Evolutionary conservation across 2,113 vertebrate species (phyloP).

Genomic region (Apteryx owenii): DNA sequence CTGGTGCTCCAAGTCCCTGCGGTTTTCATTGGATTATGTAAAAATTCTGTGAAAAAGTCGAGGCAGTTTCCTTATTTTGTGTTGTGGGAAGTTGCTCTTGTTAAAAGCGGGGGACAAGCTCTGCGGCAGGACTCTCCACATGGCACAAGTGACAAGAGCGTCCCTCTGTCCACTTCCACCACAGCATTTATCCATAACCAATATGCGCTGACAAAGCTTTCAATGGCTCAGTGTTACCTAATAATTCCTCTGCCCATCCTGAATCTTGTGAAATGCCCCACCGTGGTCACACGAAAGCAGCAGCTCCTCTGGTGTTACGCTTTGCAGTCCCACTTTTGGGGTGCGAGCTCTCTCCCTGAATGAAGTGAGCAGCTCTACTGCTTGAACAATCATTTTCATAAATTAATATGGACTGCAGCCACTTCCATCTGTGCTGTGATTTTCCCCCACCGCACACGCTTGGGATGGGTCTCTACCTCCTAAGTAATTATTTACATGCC

Average conservation of each 20-base stretch:
- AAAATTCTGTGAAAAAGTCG: not conserved
- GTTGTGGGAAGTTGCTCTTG: not conserved
- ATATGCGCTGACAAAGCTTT: not conserved
- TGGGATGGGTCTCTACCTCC: constrained; percentile 25
- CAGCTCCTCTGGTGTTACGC: not conserved
- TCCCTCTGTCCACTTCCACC: not conserved
- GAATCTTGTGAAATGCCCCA: not conserved
- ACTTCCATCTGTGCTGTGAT: constrained; percentile 56
- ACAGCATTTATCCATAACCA: not conserved
- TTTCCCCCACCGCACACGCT: not conserved
- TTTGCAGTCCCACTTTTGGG: constrained; percentile 1
- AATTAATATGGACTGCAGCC: constrained; percentile 50
- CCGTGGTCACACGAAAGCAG: not conserved
- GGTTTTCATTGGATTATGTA: not conserved
- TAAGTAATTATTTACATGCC: constrained; percentile 63
- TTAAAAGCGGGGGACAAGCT: not conserved
- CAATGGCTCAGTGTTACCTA: not conserved
- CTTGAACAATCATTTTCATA: constrained; percentile 42
- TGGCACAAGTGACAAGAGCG: not conserved
- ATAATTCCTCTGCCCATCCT: not conserved
- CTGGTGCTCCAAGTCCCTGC: not conserved
- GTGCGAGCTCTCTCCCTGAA: constrained; percentile 26
- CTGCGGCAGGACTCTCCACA: not conserved
- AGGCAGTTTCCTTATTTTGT: not conserved
- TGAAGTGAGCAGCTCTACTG: constrained; percentile 58